These are phyloP conservation scores for Serinus canaria DNA, from an alignment of 2,113 vertebrate species.

Conservation along the genomic window DNA sequence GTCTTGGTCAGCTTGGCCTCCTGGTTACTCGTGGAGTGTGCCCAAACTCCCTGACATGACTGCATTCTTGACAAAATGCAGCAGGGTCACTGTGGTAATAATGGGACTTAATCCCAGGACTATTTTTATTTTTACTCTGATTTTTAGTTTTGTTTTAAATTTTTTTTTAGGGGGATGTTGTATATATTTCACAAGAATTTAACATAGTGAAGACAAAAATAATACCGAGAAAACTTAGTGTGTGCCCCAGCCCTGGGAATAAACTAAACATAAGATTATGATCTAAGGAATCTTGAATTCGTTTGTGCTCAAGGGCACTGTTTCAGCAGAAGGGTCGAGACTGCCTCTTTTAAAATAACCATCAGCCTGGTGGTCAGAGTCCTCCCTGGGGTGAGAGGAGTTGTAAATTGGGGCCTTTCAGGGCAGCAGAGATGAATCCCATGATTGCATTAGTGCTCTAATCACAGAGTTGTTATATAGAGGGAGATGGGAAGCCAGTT, in stretches of 20 bases:
- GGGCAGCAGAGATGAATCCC: conserved; percentile 44
- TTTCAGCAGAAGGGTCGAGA: conserved; percentile 51
- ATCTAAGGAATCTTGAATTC: conserved; percentile 52
- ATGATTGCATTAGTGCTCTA: conserved; percentile 38
- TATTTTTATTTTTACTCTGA: neutral
- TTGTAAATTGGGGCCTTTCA: conserved; percentile 47
- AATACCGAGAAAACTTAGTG: neutral
- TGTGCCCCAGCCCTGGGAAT: conserved; percentile 24
- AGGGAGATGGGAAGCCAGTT: conserved; percentile 49
- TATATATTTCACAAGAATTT: neutral
- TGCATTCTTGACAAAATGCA: neutral
- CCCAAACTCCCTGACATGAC: neutral
- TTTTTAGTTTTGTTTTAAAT: neutral
- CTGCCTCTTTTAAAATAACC: conserved; percentile 42
- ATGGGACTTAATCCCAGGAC: neutral
- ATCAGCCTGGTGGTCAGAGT: conserved; percentile 31
- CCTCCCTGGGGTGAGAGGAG: conserved; percentile 4
- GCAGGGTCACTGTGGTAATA: neutral
- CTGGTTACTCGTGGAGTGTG: neutral
- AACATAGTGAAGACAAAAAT: neutral
- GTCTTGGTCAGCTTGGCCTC: neutral
- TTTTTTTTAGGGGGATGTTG: neutral
- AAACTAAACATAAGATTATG: conserved; percentile 44
- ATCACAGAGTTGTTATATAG: conserved; percentile 28
- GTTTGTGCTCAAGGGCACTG: conserved; percentile 51